These are phyloP conservation scores for Garra rufa DNA, from an alignment of 2,113 vertebrate species.

Conservation along the genomic window DNA sequence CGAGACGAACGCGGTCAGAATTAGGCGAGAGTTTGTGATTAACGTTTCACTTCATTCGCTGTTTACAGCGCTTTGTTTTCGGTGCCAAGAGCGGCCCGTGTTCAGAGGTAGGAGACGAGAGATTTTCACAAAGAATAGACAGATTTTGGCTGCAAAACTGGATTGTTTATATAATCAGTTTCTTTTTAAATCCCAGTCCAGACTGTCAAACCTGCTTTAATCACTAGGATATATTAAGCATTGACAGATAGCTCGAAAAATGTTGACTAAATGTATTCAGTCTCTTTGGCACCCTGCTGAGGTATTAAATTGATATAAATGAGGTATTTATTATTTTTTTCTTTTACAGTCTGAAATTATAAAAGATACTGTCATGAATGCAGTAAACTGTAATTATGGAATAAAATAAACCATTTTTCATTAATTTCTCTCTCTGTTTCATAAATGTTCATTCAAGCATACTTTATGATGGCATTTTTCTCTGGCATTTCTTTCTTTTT, in stretches of 20 bases:
- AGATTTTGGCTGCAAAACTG: neutral
- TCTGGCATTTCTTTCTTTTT: too few species aligned
- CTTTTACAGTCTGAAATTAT: neutral
- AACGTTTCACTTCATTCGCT: neutral
- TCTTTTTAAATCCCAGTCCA: conserved; percentile 3
- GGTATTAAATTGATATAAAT: conserved; percentile 1
- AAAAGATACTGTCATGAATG: neutral
- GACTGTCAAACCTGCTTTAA: neutral
- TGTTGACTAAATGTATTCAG: conserved; percentile 2
- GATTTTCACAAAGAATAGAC: neutral
- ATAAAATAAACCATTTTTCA: neutral
- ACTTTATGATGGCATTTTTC: too few species aligned
- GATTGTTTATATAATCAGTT: conserved; percentile 13
- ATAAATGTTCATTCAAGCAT: neutral
- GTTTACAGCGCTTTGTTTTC: conserved; percentile 10
- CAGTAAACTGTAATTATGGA: neutral
- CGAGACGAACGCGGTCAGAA: neutral
- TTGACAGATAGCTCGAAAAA: neutral
- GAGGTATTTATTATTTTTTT: conserved; percentile 29
- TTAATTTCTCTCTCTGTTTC: neutral
- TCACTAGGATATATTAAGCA: neutral
- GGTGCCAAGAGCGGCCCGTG: neutral
- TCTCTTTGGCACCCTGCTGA: neutral
- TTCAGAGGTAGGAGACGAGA: neutral
- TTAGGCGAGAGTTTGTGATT: neutral